Base-by-base conservation (phyloP, 1,140 invertebrate genomes). In the Cotesia vestalis region DNA sequence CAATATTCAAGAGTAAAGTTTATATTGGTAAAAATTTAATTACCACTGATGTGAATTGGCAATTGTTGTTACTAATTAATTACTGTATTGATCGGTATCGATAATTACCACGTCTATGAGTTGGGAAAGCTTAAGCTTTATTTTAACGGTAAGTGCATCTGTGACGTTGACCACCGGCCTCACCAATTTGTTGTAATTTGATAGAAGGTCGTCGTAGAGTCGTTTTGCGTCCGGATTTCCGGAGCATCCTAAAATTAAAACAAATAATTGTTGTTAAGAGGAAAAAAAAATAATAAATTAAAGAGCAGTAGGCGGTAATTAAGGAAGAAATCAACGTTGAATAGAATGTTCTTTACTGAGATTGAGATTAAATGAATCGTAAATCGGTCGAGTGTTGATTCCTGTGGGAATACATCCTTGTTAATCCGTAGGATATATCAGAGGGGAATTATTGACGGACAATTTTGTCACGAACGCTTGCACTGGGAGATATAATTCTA, bases 181-280 rank as follows among this genome's bases (percentile, higher is more conserved):
- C 77, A 97, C 95, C 80, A 97, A 89, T 88, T 97, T 97, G 88
- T 97, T 97, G 88, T 97, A 97, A 86, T 97, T 96, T 82, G 94
- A 95, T 72, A 97, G 90, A 71, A 96, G 90, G 85, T 96, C 94
- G 88, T 96, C 95, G 89, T 96, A 96, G 66, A 96, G 90, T 76
- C 94, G 91, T 88, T 96, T 95, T 75, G 95, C 95, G 87, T 95
- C 94, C 76, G 94, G 94, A 89, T 95, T 95, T 82, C 93, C 93
- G 76, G 89, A 91, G 87, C 92, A 91, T 88, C 91, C 91, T 92
- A 87, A 17, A 27, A 88, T 84, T 75, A 77, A 79, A 67, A 55
- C n/a, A 60, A 6, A 46, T 9, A 6, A 46, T 46, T 46, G 1
- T 40, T 40, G 2, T 46, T 46, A 46, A 46, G 40, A 9, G 5